phyloP scores from a whole-genome alignment of 2,113 vertebrate species.

The Empidonax alnorum region DNA sequence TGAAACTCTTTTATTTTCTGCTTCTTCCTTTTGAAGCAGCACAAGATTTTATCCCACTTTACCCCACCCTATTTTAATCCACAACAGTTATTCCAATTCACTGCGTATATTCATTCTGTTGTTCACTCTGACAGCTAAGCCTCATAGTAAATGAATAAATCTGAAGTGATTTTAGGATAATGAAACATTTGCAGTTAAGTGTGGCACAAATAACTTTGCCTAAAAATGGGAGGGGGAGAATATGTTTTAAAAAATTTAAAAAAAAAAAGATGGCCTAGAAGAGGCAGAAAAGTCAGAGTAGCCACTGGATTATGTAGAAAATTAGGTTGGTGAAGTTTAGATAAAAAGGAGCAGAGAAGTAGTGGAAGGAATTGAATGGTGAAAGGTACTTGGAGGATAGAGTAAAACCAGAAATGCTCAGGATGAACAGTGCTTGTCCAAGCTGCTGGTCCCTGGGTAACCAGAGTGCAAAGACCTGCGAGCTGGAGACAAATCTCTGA shows the following conservation, averaged over 20 bases:
- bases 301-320: background rate
- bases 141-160: background rate
- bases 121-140: background rate
- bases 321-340: background rate
- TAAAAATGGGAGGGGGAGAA: background rate
- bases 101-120: background rate
- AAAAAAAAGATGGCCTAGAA: background rate
- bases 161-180: background rate
- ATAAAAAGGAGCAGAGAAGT: background rate
- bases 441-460: background rate
- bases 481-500: background rate
- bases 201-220: background rate
- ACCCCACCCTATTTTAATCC: background rate
- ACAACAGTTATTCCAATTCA: background rate
- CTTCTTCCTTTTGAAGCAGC: background rate
- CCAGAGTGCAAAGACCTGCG: background rate
- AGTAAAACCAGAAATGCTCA: background rate
- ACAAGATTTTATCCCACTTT: background rate
- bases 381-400: background rate
- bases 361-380: background rate
- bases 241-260: background rate
- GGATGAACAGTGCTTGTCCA: background rate
- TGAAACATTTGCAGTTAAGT: background rate
- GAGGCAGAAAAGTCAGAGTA: background rate
- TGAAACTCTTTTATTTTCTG: background rate